phyloP scores from a whole-genome alignment of 2,888 invertebrate species.

The Noctua janthina region DNA sequence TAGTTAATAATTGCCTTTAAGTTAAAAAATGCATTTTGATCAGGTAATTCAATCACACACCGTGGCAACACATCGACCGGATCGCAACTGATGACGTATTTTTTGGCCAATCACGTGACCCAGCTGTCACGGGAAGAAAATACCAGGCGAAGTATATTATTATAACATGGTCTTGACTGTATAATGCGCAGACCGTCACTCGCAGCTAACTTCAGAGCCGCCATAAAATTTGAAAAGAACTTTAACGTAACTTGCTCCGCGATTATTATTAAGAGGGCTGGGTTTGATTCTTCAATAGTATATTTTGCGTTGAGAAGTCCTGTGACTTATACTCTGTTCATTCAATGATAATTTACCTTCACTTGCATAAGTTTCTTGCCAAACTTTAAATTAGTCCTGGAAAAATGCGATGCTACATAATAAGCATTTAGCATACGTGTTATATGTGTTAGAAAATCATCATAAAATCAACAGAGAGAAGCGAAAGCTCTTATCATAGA shows the following conservation, averaged over 20 bases:
- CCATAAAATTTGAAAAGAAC: neutral
- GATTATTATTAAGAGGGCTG: neutral
- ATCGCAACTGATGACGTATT: too few relatives aligned
- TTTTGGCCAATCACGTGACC: too few relatives aligned
- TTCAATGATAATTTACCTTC: neutral
- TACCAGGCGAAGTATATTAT: too few relatives aligned
- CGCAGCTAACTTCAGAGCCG: neutral
- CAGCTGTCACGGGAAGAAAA: too few relatives aligned
- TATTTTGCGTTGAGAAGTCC: neutral
- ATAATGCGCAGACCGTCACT: neutral
- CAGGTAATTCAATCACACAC: too few relatives aligned
- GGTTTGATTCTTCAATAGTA: neutral
- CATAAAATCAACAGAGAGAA: slow-evolving; percentile 37
- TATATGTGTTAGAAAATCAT: slow-evolving; percentile 40
- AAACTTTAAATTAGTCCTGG: neutral
- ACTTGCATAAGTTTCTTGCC: neutral
- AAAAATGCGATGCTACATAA: slow-evolving; percentile 30
- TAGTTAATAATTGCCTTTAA: too few relatives aligned
- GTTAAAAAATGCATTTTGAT: too few relatives aligned
- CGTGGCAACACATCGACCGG: too few relatives aligned
- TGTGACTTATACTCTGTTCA: slow-evolving; percentile 2
- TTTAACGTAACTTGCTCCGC: neutral
- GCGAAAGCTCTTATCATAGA: slow-evolving; percentile 17
- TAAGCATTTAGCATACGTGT: slow-evolving; percentile 34
- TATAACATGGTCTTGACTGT: neutral